Conservation (phyloP, 2,113 vertebrate genomes). For the Oryzias javanicus region DNA sequence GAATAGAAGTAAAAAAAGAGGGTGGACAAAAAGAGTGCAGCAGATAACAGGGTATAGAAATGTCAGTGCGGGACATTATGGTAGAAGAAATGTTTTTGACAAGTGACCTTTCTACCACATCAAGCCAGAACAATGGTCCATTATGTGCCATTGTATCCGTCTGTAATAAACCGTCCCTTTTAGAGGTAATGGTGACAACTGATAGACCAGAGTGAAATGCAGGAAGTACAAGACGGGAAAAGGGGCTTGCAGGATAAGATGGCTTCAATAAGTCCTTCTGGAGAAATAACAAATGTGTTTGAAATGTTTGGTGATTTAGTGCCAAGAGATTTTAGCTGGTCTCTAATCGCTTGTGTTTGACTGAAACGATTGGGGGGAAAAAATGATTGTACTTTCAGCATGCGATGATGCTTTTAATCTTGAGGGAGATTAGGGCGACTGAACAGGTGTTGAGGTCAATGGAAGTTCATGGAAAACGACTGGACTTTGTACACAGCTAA, state of each 20-base stretch:
- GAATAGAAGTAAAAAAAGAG: not conserved
- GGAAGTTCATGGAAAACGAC: slow-evolving; percentile 18
- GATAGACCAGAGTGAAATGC: slow-evolving; percentile 42
- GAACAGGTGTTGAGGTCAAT: slow-evolving; percentile 7
- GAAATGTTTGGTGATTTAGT: not conserved
- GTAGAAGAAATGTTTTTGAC: slow-evolving; percentile 50
- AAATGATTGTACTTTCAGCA: not conserved
- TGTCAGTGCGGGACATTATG: slow-evolving; percentile 41
- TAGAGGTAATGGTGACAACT: slow-evolving; percentile 38
- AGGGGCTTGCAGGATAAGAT: slow-evolving; percentile 40
- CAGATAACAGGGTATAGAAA: slow-evolving; percentile 37
- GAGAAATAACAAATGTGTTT: slow-evolving; percentile 21
- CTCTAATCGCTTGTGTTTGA: not conserved
- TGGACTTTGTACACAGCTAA: not conserved
- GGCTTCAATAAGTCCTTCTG: slow-evolving; percentile 15
- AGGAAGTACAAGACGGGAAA: slow-evolving; percentile 50
- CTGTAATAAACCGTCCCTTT: slow-evolving; percentile 45
- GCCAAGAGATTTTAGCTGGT: not conserved
- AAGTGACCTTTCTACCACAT: slow-evolving; percentile 64
- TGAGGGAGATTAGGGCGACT: not conserved
- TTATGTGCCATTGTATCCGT: slow-evolving; percentile 59
- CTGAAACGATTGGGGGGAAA: not conserved
- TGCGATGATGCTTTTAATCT: not conserved
- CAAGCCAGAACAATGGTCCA: slow-evolving; percentile 66
- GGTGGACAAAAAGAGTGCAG: slow-evolving; percentile 5